phyloP scores from a whole-genome alignment of 2,113 vertebrate genomes.

The Lutjanus erythropterus region DNA sequence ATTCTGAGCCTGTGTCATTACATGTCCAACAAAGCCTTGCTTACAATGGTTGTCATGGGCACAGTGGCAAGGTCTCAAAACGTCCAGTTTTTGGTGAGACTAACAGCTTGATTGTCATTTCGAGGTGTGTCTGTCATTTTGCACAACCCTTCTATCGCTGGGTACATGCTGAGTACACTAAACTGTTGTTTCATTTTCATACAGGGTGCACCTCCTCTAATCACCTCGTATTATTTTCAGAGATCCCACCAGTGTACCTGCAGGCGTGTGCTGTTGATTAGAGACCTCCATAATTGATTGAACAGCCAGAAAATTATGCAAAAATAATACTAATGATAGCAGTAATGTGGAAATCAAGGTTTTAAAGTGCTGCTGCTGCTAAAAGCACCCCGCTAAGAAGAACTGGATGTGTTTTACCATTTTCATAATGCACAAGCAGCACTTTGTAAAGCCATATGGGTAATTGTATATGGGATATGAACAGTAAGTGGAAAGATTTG shows the following conservation, averaged over 20 bases:
- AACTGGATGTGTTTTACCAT: background rate
- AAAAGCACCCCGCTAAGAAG: background rate
- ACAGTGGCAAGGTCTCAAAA: slow-evolving; percentile 34
- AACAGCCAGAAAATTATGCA: slow-evolving; percentile 52
- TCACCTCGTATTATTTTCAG: slow-evolving; percentile 49
- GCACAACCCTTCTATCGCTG: background rate
- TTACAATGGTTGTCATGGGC: slow-evolving; percentile 68
- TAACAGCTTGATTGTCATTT: slow-evolving; percentile 30
- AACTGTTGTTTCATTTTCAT: slow-evolving; percentile 32
- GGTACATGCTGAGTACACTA: slow-evolving; percentile 1
- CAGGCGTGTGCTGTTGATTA: slow-evolving; percentile 49
- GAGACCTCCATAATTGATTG: slow-evolving; percentile 54
- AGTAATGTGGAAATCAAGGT: slow-evolving; percentile 41
- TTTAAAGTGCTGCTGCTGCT: slow-evolving; percentile 31
- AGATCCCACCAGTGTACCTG: slow-evolving; percentile 47
- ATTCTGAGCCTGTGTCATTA: slow-evolving; percentile 53
- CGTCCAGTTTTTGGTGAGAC: background rate
- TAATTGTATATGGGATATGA: background rate
- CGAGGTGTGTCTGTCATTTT: background rate
- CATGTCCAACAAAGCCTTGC: slow-evolving; percentile 36
- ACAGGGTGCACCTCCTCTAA: slow-evolving; percentile 34
- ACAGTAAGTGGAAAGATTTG: background rate
- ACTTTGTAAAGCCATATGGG: slow-evolving; percentile 11
- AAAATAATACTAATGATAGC: slow-evolving; percentile 43
- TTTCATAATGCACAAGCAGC: slow-evolving; percentile 13